Evolutionary conservation across 2,113 vertebrate genomes (phyloP).

Genomic region (Nothocercus julius): DNA sequence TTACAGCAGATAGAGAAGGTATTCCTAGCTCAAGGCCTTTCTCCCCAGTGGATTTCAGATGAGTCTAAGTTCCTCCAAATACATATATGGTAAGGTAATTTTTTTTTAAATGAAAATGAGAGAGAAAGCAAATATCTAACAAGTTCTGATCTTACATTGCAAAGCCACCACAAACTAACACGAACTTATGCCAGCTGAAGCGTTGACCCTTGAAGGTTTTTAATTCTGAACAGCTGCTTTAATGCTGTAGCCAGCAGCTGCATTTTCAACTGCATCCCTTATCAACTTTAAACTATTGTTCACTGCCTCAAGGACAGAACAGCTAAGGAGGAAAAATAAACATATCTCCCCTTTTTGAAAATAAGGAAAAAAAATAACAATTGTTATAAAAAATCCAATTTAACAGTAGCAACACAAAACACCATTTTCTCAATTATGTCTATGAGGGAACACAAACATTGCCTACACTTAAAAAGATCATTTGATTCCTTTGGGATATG

Average conservation of each 20-base stretch:
- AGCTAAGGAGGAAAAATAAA: not conserved
- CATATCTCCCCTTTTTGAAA: not conserved
- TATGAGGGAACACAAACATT: not conserved
- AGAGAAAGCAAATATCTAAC: not conserved
- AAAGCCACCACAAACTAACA: not conserved
- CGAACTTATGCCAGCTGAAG: not conserved
- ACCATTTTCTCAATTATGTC: not conserved
- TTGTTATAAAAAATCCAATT: not conserved
- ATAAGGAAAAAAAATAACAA: not conserved
- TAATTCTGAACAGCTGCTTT: not conserved
- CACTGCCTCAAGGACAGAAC: not conserved
- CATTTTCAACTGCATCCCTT: not conserved
- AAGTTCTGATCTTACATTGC: not conserved
- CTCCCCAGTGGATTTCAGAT: not conserved
- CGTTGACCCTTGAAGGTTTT: not conserved
- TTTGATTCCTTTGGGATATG: not conserved
- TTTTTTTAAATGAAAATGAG: not conserved
- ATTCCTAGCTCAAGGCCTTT: not conserved
- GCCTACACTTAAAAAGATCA: not conserved
- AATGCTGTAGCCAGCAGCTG: not conserved
- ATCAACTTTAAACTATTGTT: not conserved
- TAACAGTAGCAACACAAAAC: not conserved
- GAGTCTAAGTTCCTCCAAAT: not conserved
- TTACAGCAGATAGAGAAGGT: not conserved
- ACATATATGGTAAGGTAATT: not conserved